A percentile compares a stretch with the other conserved stretches of the same genome.
Conservation (phyloP, 30 jellyfish, hydroid and myxozoan genomes). For the Aurelia aurita region DNA sequence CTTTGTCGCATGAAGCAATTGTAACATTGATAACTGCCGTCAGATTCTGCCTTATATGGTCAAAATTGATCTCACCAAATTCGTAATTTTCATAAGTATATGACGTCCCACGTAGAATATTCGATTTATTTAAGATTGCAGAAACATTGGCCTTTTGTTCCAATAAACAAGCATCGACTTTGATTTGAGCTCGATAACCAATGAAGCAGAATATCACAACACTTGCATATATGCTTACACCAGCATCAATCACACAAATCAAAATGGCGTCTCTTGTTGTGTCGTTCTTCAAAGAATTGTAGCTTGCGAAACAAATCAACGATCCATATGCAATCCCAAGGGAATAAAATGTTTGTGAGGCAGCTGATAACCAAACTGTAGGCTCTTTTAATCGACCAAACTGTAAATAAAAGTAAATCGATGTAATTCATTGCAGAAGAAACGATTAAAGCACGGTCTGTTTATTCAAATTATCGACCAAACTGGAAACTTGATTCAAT, state of each 20-base stretch:
- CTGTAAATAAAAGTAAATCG: constrained; percentile 25
- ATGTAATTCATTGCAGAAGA: background rate
- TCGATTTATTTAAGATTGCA: constrained; percentile 57
- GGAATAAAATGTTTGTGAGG: constrained; percentile 96
- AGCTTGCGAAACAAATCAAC: constrained; percentile 96
- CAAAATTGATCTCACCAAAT: constrained; percentile 44
- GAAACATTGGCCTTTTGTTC: constrained; percentile 29
- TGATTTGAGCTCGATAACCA: constrained; percentile 97
- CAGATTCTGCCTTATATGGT: constrained; percentile 45
- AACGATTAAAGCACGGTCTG: background rate
- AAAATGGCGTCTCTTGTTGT: constrained; percentile 95
- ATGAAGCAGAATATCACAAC: constrained; percentile 95
- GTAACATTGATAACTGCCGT: constrained; percentile 57
- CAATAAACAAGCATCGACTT: constrained; percentile 80
- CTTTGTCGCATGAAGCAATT: constrained; percentile 56
- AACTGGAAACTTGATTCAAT: too few species aligned
- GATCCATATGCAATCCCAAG: constrained; percentile 99
- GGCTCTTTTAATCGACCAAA: constrained; percentile 85
- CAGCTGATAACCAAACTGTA: constrained; percentile 96
- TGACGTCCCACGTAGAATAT: constrained; percentile 56
- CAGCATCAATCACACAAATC: constrained; percentile 93
- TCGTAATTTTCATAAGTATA: constrained; percentile 69
- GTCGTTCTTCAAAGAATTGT: constrained; percentile 96
- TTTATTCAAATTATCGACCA: too few species aligned
- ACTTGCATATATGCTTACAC: constrained; percentile 98